Evolutionary conservation across 37 sponge, comb jelly and placozoan species (phyloP).

Genomic region (Cladorhizidae sp.): DNA sequence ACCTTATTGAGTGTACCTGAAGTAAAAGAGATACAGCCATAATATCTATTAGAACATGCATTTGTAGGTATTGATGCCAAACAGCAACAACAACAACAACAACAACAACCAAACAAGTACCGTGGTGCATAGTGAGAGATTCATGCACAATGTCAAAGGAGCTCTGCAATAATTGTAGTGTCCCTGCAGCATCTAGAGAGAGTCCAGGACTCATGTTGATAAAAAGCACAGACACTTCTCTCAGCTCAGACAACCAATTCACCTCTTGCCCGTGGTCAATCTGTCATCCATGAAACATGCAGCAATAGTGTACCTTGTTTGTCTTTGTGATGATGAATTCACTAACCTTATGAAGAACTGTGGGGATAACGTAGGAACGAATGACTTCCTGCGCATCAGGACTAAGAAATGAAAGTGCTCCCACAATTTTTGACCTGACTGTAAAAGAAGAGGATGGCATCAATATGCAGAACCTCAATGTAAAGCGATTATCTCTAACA

Average conservation of each 20-base stretch:
- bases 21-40: slow-evolving; percentile 18
- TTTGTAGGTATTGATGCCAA: not conserved
- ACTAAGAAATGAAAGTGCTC: not conserved
- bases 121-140: slow-evolving; percentile 41
- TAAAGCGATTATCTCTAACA: too few species aligned
- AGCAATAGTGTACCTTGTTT: not conserved
- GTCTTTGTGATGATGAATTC: not conserved
- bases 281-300: slow-evolving; percentile 21
- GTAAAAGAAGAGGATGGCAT: not conserved
- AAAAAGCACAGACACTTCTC: slow-evolving; percentile 88
- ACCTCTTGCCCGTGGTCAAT: slow-evolving; percentile 81
- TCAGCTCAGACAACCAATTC: slow-evolving; percentile 85
- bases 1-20: slow-evolving; percentile 88
- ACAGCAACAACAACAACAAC: not conserved
- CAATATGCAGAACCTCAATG: too few species aligned
- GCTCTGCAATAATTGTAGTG: slow-evolving; percentile 54
- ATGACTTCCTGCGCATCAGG: slow-evolving; percentile 25
- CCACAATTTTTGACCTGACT: slow-evolving; percentile 33
- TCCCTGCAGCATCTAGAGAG: slow-evolving; percentile 18
- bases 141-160: slow-evolving; percentile 66
- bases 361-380: slow-evolving; percentile 31
- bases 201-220: slow-evolving; percentile 76
- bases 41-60: not conserved
- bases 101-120: slow-evolving; percentile 7
- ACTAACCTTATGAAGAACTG: slow-evolving; percentile 62